Percentiles rank a stretch among this genome's conserved stretches.
Conservation (phyloP, 2,113 vertebrate genomes). For the Leuciscus idus region DNA sequence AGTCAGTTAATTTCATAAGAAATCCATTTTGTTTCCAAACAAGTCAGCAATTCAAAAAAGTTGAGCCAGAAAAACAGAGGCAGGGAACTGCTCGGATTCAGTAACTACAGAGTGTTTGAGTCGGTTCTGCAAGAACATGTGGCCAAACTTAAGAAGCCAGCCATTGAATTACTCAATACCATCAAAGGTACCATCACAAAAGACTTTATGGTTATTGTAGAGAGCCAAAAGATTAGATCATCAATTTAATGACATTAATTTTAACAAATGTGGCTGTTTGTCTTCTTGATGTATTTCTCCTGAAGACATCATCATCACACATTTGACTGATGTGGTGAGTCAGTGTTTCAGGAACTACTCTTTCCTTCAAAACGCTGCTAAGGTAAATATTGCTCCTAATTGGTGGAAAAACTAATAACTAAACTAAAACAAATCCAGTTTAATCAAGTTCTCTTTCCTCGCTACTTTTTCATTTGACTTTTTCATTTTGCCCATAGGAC, state of each 20-base stretch:
- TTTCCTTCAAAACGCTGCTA: conserved; percentile 42
- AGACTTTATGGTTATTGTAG: too few species aligned
- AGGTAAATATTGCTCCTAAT: conserved; percentile 26
- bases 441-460: background rate
- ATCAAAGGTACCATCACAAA: conserved; percentile 45
- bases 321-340: conserved; percentile 44
- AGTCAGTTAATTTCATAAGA: background rate
- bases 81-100: conserved; percentile 48
- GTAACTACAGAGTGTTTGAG: conserved; percentile 54
- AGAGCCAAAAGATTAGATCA: background rate
- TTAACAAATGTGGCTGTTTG: background rate
- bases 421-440: background rate
- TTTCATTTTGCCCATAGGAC: conserved; percentile 20
- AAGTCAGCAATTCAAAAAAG: background rate
- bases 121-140: conserved; percentile 51
- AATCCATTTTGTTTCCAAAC: background rate
- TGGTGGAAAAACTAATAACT: background rate
- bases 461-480: background rate
- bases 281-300: background rate
- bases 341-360: conserved; percentile 48
- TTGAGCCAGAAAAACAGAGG: conserved; percentile 46
- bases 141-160: conserved; percentile 33
- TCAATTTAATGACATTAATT: background rate
- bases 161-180: conserved; percentile 6
- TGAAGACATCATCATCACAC: conserved; percentile 45